Percentiles rank a stretch among this genome's conserved stretches.
phyloP scores from a whole-genome alignment of 1,140 invertebrate genomes.

The Idris sp. region DNA sequence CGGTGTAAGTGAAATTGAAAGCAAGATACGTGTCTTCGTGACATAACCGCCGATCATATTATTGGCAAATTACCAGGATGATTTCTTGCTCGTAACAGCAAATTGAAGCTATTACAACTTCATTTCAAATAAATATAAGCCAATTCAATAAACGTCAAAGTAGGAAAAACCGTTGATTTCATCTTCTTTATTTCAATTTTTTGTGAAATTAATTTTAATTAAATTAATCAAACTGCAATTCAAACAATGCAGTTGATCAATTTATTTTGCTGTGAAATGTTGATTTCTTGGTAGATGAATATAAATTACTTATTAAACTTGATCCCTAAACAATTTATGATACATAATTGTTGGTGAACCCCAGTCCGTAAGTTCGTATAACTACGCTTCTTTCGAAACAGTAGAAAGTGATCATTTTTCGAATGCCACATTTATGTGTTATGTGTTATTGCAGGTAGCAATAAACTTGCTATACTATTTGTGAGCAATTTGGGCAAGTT shows the following conservation, averaged over 20 bases:
- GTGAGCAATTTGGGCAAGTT: constrained; percentile 32
- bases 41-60: constrained; percentile 54
- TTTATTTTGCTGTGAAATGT: constrained; percentile 28
- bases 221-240: constrained; percentile 38
- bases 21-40: constrained; percentile 47
- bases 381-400: constrained; percentile 58
- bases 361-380: constrained; percentile 12
- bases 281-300: constrained; percentile 38
- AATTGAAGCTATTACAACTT: constrained; percentile 36
- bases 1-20: constrained; percentile 56
- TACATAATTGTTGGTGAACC: no score
- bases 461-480: constrained; percentile 23
- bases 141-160: neutral
- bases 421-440: constrained; percentile 51
- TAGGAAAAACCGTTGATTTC: neutral
- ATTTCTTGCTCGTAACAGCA: constrained; percentile 23
- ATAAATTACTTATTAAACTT: constrained; percentile 59
- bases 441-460: constrained; percentile 39
- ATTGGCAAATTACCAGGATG: constrained; percentile 49
- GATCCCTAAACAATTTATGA: no score
- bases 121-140: neutral
- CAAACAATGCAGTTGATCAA: constrained; percentile 32
- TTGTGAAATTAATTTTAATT: no score
- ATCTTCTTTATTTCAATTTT: no score
- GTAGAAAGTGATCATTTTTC: constrained; percentile 60